Evolutionary conservation across 2,113 vertebrate genomes (phyloP), one percentile per base, ranked within the genome.

Genomic region (Struthidea cinerea): DNA sequence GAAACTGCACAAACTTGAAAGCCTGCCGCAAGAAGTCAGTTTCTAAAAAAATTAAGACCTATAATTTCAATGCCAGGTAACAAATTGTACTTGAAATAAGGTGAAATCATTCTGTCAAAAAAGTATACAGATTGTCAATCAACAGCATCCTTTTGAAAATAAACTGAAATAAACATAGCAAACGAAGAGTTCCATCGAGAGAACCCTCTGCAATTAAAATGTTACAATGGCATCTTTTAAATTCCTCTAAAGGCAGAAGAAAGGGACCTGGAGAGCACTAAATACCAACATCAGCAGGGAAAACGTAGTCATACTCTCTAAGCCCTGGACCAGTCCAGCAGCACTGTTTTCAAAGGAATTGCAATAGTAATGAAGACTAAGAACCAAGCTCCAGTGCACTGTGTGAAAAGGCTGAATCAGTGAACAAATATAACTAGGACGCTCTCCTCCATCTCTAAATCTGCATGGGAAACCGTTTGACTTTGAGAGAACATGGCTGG

Each of bases 71-170:
- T 37, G 8, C 17, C 55, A 33, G 47, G 28, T 56, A 84, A 87
- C 70, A 86, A 77, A 84, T 59, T 50, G 37, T 75, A n/a, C n/a
- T 65, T 67, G 59, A 79, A 94, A 73, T 19, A 73, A 82, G 87
- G 44, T 57, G 42, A 95, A 97, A 67, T 94, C 30, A 30, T 59
- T 87, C 60, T 61, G 68, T 70, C 86, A 93, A 59, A 92, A 92
- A 53, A 57, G 42, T 86, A 92, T 78, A 52, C 15, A 78, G 47
- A 30, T 11, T 95, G 76, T 94, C 85, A 87, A 77, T 87, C 84
- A 74, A 35, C 20, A 59, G 39, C 22, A 49, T 15, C 71, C 89
- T 35, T 64, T 60, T 52, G 50, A 82, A 91, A 92, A 80, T 27
- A 63, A 52, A 53, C 28, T 11, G 21, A 52, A 67, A 68, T 49